phyloP scores from a whole-genome alignment of 2,113 vertebrate species.

The Platysteira castanea region DNA sequence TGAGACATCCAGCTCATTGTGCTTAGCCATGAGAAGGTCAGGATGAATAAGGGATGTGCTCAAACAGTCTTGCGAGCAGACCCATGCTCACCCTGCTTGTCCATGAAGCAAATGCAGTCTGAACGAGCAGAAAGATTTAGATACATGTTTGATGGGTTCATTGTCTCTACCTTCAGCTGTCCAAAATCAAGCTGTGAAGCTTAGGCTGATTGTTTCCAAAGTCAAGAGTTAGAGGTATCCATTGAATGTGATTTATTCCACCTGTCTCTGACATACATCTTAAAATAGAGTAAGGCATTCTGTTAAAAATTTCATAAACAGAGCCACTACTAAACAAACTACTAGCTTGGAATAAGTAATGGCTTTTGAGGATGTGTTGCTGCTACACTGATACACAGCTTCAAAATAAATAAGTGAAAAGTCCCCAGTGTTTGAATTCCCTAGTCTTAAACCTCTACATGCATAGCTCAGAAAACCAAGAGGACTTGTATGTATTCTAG shows the following conservation, averaged over 20 bases:
- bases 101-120: background rate
- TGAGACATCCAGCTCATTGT: background rate
- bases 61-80: background rate
- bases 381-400: background rate
- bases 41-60: background rate
- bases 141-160: background rate
- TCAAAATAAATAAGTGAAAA: background rate
- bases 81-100: background rate
- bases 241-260: background rate
- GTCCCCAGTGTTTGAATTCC: background rate
- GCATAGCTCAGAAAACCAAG: background rate
- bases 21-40: background rate
- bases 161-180: background rate
- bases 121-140: background rate
- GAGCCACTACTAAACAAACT: background rate
- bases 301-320: background rate
- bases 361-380: background rate
- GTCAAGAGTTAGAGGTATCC: background rate
- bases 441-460: background rate
- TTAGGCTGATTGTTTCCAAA: background rate
- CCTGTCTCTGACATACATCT: background rate
- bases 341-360: background rate
- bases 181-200: background rate
- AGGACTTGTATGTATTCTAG: fast-evolving
- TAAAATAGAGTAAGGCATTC: background rate